These are phyloP conservation scores for Apaloderma vittatum DNA, from an alignment of 2,113 vertebrate genomes.

Conservation along the genomic window DNA sequence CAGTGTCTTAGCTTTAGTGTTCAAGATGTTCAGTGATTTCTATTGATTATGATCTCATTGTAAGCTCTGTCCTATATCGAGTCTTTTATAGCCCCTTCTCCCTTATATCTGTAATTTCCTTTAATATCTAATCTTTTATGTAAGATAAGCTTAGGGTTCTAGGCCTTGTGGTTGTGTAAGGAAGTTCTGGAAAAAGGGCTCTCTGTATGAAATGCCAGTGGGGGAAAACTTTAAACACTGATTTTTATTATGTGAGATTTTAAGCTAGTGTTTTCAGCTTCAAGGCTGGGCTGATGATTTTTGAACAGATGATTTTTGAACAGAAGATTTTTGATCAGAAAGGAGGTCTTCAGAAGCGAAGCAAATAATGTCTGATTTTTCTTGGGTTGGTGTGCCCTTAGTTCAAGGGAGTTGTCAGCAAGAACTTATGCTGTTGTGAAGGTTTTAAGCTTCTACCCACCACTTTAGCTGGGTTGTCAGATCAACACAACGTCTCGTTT, in stretches of 20 bases:
- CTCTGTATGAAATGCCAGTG: neutral
- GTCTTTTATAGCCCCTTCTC: neutral
- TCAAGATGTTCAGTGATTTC: neutral
- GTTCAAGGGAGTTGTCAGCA: neutral
- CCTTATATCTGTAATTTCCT: neutral
- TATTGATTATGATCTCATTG: neutral
- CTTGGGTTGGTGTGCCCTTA: neutral
- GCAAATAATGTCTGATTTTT: neutral
- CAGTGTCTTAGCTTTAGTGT: neutral
- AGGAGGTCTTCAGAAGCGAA: neutral
- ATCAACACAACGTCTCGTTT: slow-evolving; percentile 23
- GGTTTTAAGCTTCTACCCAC: slow-evolving; percentile 7
- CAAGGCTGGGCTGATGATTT: neutral
- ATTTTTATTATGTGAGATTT: neutral
- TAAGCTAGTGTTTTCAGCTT: neutral
- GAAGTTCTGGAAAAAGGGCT: neutral
- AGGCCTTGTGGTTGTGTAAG: neutral
- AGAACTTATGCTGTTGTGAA: neutral
- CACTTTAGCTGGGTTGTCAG: slow-evolving; percentile 23
- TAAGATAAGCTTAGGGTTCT: neutral
- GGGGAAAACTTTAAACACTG: neutral
- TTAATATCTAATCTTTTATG: neutral
- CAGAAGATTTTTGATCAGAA: neutral
- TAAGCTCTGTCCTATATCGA: neutral
- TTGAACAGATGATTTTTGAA: neutral